Base-by-base conservation (phyloP, 2,797 vertebrate genomes). In the Pseudochirops corinnae region DNA sequence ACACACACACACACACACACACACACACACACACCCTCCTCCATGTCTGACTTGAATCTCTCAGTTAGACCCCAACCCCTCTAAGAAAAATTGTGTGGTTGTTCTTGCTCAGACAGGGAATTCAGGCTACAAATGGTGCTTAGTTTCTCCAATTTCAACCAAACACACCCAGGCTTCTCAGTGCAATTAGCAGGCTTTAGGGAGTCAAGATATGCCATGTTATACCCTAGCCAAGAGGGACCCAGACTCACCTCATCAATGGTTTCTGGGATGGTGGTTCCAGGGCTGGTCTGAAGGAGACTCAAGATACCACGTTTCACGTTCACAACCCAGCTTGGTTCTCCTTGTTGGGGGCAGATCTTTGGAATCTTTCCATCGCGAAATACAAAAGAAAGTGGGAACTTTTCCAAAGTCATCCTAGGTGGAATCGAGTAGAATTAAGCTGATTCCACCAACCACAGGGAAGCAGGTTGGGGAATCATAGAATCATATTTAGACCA, bases 221-320 rank as follows among this genome's bases (percentile, higher is more conserved):
- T 74, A 39, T 21, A 74, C 16, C n/a, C 16, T 74, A 39, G n/a
- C 67, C 67, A 74, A 74, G 67, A 74, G 39, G 67, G 1, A 18
- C 26, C 46, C 0, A 1, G 74, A 57, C 94, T 95, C 97, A 99
- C 99, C 99, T 99, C 99, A 94, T 99, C 98, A 39, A 99, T 39
- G 3, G 97, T 94, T 95, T 98, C 98, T 93, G 96, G 97, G 96
- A 96, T 96, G 21, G 95, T 50, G 56, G 96, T 95, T 0, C 91
- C 96, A 1, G 58, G 97, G 33, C 96, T 99, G 14, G 99, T 99
- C 99, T 99, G 99, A 96, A 99, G 98, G 98, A 99, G 98, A 98
- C 99, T 99, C 98, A 99, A 98, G 39, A 99, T 96, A 87, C 99
- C 99, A 90, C 99, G 98, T 98, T 99, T 99, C 98, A 99, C 98